These are phyloP conservation scores for Prunella himalayana DNA, from an alignment of 2,113 vertebrate species.

Conservation along the genomic window DNA sequence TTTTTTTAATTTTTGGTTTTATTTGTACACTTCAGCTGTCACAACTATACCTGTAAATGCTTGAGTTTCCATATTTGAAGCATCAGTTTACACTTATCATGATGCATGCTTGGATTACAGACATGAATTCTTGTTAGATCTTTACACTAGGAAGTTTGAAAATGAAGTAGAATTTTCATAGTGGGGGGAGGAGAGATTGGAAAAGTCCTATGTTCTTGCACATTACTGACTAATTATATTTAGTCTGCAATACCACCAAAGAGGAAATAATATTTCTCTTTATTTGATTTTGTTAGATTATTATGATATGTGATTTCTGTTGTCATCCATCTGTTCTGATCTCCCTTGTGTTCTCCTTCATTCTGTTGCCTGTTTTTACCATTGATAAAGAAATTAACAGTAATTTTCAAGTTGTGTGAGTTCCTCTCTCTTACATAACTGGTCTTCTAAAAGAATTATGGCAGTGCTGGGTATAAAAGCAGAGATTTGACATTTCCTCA, in stretches of 20 bases:
- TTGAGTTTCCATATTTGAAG: background rate
- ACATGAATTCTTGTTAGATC: background rate
- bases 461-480: background rate
- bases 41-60: background rate
- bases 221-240: background rate
- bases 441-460: background rate
- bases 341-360: background rate
- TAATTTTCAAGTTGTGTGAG: background rate
- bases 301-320: background rate
- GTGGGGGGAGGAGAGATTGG: background rate
- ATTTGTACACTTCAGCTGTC: background rate
- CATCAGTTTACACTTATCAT: background rate
- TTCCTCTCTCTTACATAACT: background rate
- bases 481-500: background rate
- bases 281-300: background rate
- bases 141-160: background rate
- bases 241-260: background rate
- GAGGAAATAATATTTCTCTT: background rate
- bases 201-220: background rate
- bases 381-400: background rate
- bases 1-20: background rate
- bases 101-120: background rate
- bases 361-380: background rate
- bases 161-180: background rate
- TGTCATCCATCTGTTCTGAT: background rate